Evolutionary conservation across 2,888 invertebrate genomes (phyloP).

Genomic region (Tanaodytes sp.): DNA sequence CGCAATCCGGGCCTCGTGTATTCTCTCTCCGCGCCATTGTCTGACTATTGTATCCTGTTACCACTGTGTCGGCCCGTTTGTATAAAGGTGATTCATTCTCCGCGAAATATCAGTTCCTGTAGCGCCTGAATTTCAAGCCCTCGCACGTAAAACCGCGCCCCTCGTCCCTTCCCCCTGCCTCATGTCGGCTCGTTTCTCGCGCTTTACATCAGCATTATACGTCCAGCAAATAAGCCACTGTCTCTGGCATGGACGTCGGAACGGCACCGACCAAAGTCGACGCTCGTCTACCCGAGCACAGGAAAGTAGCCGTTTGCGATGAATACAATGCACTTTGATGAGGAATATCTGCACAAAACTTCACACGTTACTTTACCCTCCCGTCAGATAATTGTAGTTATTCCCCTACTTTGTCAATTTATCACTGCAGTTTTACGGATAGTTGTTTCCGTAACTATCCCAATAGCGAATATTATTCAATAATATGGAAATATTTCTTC

Average conservation of each 20-base stretch:
- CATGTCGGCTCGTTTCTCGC: slow-evolving; percentile 13
- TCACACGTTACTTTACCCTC: no score
- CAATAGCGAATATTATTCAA: no score
- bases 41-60: slow-evolving; percentile 69
- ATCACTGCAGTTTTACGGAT: no score
- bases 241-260: slow-evolving; percentile 38
- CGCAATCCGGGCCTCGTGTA: slow-evolving; percentile 51
- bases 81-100: slow-evolving; percentile 70
- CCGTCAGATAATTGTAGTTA: no score
- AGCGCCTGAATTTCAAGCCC: slow-evolving; percentile 64
- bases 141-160: slow-evolving; percentile 52
- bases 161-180: neutral
- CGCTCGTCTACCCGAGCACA: slow-evolving; percentile 9
- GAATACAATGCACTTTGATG: slow-evolving; percentile 4
- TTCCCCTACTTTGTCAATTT: no score
- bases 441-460: no score
- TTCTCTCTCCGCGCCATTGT: slow-evolving; percentile 62
- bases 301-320: slow-evolving; percentile 6
- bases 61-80: slow-evolving; percentile 66
- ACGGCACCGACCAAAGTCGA: slow-evolving; percentile 25
- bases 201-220: slow-evolving; percentile 58
- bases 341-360: neutral
- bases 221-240: slow-evolving; percentile 49
- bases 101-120: slow-evolving; percentile 71
- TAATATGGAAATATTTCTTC: no score